Percentiles rank a stretch among this genome's conserved stretches.
These are phyloP conservation scores for Paramormyrops kingsleyae DNA, from an alignment of 2,113 vertebrate genomes.

Conservation along the genomic window DNA sequence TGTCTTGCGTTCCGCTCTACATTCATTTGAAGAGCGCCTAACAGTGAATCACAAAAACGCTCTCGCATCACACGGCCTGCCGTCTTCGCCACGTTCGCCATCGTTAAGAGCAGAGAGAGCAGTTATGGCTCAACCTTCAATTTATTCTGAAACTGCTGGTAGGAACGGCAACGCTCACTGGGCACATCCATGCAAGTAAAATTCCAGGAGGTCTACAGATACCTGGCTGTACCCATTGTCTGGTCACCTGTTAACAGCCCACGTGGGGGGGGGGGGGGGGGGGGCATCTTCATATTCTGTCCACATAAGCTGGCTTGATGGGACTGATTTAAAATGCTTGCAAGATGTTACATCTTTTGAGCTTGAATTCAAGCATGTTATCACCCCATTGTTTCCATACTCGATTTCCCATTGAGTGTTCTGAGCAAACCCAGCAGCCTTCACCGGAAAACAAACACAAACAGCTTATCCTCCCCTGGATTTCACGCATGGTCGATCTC, in stretches of 20 bases:
- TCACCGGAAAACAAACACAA: not conserved
- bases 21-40: not conserved
- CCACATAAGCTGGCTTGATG: not conserved
- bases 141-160: not conserved
- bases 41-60: not conserved
- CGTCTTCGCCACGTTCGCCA: too few species aligned
- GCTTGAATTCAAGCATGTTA: not conserved
- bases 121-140: not conserved
- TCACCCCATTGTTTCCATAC: not conserved
- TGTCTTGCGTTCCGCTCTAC: not conserved
- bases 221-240: not conserved
- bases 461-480: not conserved
- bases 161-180: not conserved
- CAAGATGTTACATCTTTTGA: not conserved
- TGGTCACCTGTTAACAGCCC: not conserved
- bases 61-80: not conserved
- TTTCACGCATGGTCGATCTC: not conserved
- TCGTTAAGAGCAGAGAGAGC: not conserved
- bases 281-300: not conserved
- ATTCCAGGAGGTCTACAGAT: not conserved
- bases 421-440: not conserved
- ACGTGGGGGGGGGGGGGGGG: not conserved
- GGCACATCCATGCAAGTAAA: not conserved
- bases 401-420: not conserved
- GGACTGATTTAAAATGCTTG: not conserved